Percentiles rank a stretch among this genome's conserved stretches.
phyloP scores from a whole-genome alignment of 2,797 vertebrate genomes.

The Alosa sapidissima region DNA sequence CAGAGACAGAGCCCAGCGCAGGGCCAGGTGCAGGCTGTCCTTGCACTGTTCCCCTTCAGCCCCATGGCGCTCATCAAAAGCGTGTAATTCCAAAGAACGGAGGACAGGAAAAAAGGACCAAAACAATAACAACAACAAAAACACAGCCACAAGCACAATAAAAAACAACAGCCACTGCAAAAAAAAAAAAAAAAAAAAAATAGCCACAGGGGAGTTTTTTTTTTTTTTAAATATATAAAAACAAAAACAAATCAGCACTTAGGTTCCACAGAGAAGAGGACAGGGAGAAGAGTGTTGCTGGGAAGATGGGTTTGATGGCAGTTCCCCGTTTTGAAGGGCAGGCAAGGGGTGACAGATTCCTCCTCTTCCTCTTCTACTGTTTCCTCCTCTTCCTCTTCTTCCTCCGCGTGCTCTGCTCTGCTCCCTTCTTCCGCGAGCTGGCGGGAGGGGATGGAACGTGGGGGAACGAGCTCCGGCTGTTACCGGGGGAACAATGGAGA shows the following conservation, averaged over 20 bases:
- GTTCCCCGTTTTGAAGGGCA: slow-evolving; percentile 54
- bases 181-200: slow-evolving; percentile 23
- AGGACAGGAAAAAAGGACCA: slow-evolving; percentile 34
- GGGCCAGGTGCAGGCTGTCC: slow-evolving; percentile 58
- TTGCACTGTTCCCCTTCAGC: slow-evolving; percentile 65
- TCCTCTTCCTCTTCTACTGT: slow-evolving; percentile 23
- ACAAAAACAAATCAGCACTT: slow-evolving; percentile 3
- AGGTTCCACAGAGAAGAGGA: neutral
- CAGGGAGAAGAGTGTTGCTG: slow-evolving; percentile 43
- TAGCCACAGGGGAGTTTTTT: slow-evolving; percentile 21
- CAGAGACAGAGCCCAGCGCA: slow-evolving; percentile 61
- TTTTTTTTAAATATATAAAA: neutral
- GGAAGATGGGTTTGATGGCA: slow-evolving; percentile 53
- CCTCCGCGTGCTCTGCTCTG: slow-evolving; percentile 31
- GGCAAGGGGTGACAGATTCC: slow-evolving; percentile 44
- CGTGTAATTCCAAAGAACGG: slow-evolving; percentile 71
- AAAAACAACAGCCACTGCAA: slow-evolving; percentile 28
- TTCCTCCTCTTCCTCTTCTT: slow-evolving; percentile 3
- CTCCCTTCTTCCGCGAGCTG: slow-evolving; percentile 55
- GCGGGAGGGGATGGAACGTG: slow-evolving; percentile 58
- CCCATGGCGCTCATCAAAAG: slow-evolving; percentile 78
- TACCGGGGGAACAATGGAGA: slow-evolving; percentile 73
- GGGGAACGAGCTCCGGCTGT: slow-evolving; percentile 57
- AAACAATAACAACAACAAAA: neutral
- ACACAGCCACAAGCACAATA: slow-evolving; percentile 2